A percentile compares a stretch with the other conserved stretches of the same genome.
Conservation (phyloP, 1,140 invertebrate species). For the Thalassaphorura encarpata region DNA sequence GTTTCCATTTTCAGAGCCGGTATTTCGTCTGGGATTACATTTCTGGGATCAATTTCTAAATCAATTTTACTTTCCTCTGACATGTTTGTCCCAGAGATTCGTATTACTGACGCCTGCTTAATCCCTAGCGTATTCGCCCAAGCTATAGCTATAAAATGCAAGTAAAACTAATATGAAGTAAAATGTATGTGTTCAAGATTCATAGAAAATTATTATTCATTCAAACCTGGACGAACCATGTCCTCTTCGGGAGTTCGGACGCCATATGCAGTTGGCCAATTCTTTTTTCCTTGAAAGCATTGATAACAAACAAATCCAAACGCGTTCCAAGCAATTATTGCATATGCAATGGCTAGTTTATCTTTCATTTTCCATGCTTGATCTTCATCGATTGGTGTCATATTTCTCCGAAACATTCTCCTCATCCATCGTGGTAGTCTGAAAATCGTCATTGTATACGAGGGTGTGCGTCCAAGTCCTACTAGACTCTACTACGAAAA, state of each 20-base stretch:
- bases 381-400: slow-evolving; percentile 48
- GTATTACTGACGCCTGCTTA: not conserved
- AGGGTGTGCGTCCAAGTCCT: slow-evolving; percentile 1
- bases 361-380: slow-evolving; percentile 48
- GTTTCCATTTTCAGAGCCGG: too few species aligned
- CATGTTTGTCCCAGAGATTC: not conserved
- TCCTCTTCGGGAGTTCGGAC: slow-evolving; percentile 48
- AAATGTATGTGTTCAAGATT: not conserved
- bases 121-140: not conserved
- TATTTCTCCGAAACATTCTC: slow-evolving; percentile 46
- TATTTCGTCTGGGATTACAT: too few species aligned
- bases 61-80: too few species aligned
- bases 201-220: not conserved
- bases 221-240: slow-evolving; percentile 42
- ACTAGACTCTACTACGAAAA: too few species aligned
- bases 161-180: not conserved
- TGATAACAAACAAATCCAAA: slow-evolving; percentile 50
- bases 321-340: slow-evolving; percentile 51
- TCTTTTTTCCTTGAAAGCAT: slow-evolving; percentile 46
- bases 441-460: slow-evolving; percentile 12
- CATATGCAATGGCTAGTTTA: slow-evolving; percentile 48
- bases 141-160: not conserved
- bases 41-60: too few species aligned
- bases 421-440: slow-evolving; percentile 25
- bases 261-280: slow-evolving; percentile 53